A percentile compares a stretch with the other conserved stretches of the same genome.
Evolutionary conservation across 2,888 invertebrate species (phyloP).

Genomic region (Gortyna flavago): DNA sequence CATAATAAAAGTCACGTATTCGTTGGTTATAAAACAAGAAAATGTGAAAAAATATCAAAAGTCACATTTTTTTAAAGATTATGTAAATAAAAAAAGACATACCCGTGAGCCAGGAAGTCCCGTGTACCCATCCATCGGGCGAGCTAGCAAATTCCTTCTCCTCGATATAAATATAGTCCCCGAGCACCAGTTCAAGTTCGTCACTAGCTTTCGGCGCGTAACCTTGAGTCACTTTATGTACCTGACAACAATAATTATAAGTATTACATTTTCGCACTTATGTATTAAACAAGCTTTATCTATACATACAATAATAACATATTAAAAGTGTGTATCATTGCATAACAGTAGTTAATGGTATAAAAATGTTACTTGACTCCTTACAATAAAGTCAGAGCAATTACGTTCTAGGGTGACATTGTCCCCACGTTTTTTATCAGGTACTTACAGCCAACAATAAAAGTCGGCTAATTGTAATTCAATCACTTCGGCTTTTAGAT

Average conservation of each 20-base stretch:
- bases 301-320: conserved; percentile 5
- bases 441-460: not conserved
- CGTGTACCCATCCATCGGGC: conserved; percentile 96
- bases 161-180: conserved; percentile 96
- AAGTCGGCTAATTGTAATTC: not conserved
- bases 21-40: not conserved
- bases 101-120: conserved; percentile 95
- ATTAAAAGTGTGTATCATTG: too few relatives aligned
- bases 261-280: not conserved
- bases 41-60: not conserved
- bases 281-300: conserved; percentile 7
- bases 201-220: conserved; percentile 94
- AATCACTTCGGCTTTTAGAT: not conserved
- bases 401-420: not conserved
- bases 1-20: not conserved
- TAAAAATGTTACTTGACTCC: conserved; percentile 2
- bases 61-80: not conserved
- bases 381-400: conserved; percentile 8
- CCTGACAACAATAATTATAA: conserved; percentile 82
- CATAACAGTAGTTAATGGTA: not conserved
- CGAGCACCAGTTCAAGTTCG: conserved; percentile 95
- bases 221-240: conserved; percentile 94
- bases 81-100: not conserved
- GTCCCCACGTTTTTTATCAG: not conserved
- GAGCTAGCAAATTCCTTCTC: conserved; percentile 93